These are phyloP conservation scores for Schizopygopsis malacanthus DNA, from an alignment of 2,797 vertebrate species.

Conservation along the genomic window DNA sequence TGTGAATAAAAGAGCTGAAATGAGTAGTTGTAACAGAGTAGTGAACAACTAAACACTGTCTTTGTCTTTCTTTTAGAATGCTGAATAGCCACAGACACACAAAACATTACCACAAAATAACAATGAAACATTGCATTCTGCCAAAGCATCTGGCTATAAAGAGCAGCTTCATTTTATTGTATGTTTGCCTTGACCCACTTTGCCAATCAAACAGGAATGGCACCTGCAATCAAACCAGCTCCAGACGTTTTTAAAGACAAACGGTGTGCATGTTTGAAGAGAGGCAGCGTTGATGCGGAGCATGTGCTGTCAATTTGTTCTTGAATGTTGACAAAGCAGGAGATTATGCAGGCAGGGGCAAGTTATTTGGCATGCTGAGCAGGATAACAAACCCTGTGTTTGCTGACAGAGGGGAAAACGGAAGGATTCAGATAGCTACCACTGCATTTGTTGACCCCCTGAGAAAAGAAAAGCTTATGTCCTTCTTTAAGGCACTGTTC, in stretches of 20 bases:
- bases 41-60: slow-evolving; percentile 7
- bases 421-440: slow-evolving; percentile 59
- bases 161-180: slow-evolving; percentile 33
- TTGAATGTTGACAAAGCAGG: slow-evolving; percentile 66
- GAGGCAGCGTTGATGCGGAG: slow-evolving; percentile 34
- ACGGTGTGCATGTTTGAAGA: slow-evolving; percentile 10
- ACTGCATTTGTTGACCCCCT: slow-evolving; percentile 25
- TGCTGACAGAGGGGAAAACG: slow-evolving; percentile 66
- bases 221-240: slow-evolving; percentile 45
- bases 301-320: slow-evolving; percentile 66
- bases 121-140: slow-evolving; percentile 8
- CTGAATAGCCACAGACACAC: slow-evolving; percentile 27
- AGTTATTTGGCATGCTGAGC: slow-evolving; percentile 63
- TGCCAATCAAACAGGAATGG: slow-evolving; percentile 21
- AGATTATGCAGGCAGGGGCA: slow-evolving; percentile 71
- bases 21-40: slow-evolving; percentile 9
- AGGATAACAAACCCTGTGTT: slow-evolving; percentile 64
- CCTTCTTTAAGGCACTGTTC: slow-evolving; percentile 9
- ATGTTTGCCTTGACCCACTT: slow-evolving; percentile 29
- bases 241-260: slow-evolving; percentile 1
- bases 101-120: slow-evolving; percentile 39
- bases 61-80: slow-evolving; percentile 18
- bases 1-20: slow-evolving; percentile 33
- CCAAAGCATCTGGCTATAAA: slow-evolving; percentile 28
- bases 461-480: slow-evolving; percentile 30